Base-by-base conservation (phyloP, 2,113 vertebrate species). In the Coptodon bakossiorum region DNA sequence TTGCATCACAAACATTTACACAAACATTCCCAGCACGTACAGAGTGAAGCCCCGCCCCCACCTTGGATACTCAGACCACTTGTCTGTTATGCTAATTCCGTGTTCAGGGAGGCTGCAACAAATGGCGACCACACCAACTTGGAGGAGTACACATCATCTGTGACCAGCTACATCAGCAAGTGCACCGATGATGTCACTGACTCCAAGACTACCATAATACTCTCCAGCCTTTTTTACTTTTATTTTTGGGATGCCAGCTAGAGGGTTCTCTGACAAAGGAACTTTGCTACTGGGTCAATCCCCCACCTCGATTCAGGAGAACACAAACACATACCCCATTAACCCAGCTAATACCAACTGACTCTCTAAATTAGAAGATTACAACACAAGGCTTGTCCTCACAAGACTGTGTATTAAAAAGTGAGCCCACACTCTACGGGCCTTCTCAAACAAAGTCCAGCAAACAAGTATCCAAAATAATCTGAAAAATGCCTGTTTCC, bases 121-220 rank as follows among this genome's bases (percentile, higher is more conserved):
- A 59, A 59, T 3, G 56, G 3, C 1, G 24, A 9, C 24, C 24
- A 59, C 56, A 59, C 27, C 14, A 59, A 29, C 19, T 53, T 53
- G 52, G 27, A 59, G 56, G 56, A 17, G 11, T 0, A 57, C 54
- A 0, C 54, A 57, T 57, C 54, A 14, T 57, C 54, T 13, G 54
- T 56, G 54, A 56, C 22, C 54, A 56, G 54, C 54, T 56, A 56
- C 54, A 56, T 56, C 54, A 57, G 12, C 22, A 27, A 56, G 54
- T 27, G 11, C 40, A 13, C 11, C 11, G 12, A 38, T 38, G 36
- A 38, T 38, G 9, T 38, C 36, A 38, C 9, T 38, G 36, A 38
- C 36, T 10, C 5, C 13, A 45, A 6, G 43, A 45, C 43, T 45
- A 3, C 43, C 43, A 45, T 45, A 45, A 45, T 14, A 45, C 40